Percentiles rank a stretch among this genome's conserved stretches.
phyloP scores from a whole-genome alignment of 2,888 invertebrate species.

The Acrocera orbiculus region DNA sequence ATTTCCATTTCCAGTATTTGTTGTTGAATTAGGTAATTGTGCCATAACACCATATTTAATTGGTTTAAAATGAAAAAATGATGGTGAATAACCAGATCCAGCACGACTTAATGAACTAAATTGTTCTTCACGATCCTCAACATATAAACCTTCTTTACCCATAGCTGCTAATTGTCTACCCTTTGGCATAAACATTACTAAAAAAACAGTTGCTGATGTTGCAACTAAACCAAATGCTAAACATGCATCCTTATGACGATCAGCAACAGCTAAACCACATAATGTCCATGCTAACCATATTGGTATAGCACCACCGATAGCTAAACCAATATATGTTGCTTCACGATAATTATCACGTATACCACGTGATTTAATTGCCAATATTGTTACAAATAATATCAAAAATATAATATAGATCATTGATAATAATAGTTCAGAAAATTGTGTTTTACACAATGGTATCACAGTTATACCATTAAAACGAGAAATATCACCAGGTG shows the following conservation, averaged over 20 bases:
- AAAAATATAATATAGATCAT: constrained; percentile 70
- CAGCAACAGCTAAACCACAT: constrained; percentile 60
- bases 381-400: constrained; percentile 64
- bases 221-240: constrained; percentile 76
- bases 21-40: constrained; percentile 31
- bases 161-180: constrained; percentile 81
- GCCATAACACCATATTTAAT: constrained; percentile 57
- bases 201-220: constrained; percentile 69
- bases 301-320: constrained; percentile 70
- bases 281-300: constrained; percentile 75
- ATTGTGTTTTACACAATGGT: constrained; percentile 45
- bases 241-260: constrained; percentile 70
- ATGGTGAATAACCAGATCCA: constrained; percentile 74
- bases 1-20: constrained; percentile 30
- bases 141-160: constrained; percentile 72
- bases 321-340: constrained; percentile 79
- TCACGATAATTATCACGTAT: constrained; percentile 88
- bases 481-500: constrained; percentile 19
- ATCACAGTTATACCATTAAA: constrained; percentile 24
- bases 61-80: constrained; percentile 86
- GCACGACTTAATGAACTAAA: constrained; percentile 61
- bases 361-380: constrained; percentile 70
- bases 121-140: constrained; percentile 66
- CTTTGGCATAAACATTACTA: constrained; percentile 88
- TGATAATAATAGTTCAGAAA: constrained; percentile 56